Evolutionary conservation across 64 coral and sea anemone genomes (phyloP).

Genomic region (Porites lutea): DNA sequence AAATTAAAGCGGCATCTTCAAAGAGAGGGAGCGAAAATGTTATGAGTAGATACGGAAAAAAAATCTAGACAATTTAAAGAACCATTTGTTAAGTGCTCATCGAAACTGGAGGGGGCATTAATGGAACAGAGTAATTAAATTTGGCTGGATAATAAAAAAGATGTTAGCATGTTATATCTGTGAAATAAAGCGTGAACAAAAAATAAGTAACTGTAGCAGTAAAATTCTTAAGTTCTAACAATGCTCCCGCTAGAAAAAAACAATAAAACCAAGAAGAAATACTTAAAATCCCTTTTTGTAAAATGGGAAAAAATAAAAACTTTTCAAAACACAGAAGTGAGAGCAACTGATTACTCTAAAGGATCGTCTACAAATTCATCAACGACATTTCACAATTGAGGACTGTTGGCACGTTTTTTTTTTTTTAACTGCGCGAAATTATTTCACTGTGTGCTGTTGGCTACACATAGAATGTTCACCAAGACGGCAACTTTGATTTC

Average conservation of each 20-base stretch:
- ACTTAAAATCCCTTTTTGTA: too few relatives aligned
- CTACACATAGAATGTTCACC: too few relatives aligned
- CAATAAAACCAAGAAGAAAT: too few relatives aligned
- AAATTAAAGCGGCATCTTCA: conserved; percentile 6
- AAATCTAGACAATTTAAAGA: background rate
- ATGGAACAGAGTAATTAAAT: conserved; percentile 29
- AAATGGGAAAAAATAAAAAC: too few relatives aligned
- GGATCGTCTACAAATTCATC: too few relatives aligned
- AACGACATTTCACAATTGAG: too few relatives aligned
- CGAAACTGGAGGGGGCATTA: conserved; percentile 26
- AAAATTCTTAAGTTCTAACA: background rate
- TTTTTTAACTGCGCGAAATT: too few relatives aligned
- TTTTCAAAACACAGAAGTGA: too few relatives aligned
- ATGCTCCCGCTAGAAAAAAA: background rate
- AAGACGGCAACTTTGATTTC: too few relatives aligned
- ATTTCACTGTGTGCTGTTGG: too few relatives aligned
- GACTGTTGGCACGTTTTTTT: too few relatives aligned
- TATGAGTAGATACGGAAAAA: background rate
- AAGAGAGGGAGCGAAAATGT: background rate
- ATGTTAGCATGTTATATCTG: background rate
- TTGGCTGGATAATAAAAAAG: background rate
- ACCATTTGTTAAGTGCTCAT: background rate
- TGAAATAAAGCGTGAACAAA: background rate
- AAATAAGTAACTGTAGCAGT: background rate
- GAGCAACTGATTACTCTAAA: too few relatives aligned